These are phyloP conservation scores for Mycetomoellerius zeteki DNA, from an alignment of 1,140 invertebrate species.

Conservation along the genomic window DNA sequence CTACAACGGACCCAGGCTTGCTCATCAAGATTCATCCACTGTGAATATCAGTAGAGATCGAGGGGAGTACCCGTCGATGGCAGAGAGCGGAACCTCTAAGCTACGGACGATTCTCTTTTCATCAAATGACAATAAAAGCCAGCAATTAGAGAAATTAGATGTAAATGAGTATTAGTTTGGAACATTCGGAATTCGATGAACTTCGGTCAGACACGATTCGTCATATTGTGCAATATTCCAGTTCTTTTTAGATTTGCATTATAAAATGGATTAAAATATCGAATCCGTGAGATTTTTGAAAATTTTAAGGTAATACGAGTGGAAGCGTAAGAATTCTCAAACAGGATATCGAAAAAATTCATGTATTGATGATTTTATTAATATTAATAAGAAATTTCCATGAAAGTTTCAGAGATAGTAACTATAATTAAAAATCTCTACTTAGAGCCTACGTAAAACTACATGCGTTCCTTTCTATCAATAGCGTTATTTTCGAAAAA, in stretches of 20 bases:
- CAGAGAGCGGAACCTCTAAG: not conserved
- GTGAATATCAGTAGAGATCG: not conserved
- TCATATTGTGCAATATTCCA: not conserved
- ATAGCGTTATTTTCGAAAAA: no score
- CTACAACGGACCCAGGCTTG: conserved; percentile 81
- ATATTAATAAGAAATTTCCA: no score
- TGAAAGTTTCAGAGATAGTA: no score
- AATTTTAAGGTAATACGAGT: not conserved
- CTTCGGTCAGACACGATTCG: no score
- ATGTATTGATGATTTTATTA: no score
- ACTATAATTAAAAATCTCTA: no score
- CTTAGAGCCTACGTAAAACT: no score
- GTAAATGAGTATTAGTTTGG: not conserved
- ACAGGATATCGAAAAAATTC: not conserved
- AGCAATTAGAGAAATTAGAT: conserved; percentile 14
- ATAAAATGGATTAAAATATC: not conserved
- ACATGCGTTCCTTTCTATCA: no score
- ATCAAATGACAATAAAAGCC: not conserved
- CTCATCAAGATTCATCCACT: conserved; percentile 24
- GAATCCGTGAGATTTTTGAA: not conserved
- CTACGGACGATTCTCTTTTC: not conserved
- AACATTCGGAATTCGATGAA: no score
- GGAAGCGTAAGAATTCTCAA: not conserved
- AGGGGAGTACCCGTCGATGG: not conserved
- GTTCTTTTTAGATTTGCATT: not conserved